These are phyloP conservation scores for Halcyon smyrnensis DNA, from an alignment of 2,797 vertebrate species.

Conservation along the genomic window DNA sequence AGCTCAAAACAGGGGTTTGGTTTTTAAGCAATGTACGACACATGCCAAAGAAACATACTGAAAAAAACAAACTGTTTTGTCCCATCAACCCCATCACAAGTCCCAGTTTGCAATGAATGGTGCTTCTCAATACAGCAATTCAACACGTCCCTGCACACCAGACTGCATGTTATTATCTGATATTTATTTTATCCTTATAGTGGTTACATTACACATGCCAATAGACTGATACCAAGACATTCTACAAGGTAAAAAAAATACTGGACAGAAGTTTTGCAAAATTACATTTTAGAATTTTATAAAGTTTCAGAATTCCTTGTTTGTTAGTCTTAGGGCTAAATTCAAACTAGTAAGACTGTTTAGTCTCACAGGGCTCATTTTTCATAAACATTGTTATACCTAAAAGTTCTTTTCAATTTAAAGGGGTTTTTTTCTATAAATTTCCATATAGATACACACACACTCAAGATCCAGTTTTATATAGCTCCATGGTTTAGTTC, in stretches of 20 bases:
- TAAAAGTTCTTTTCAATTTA: background rate
- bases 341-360: background rate
- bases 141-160: background rate
- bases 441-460: background rate
- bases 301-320: background rate
- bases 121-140: background rate
- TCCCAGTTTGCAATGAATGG: fast-evolving
- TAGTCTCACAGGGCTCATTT: background rate
- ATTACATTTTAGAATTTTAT: background rate
- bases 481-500: background rate
- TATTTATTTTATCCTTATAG: background rate
- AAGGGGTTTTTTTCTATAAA: background rate
- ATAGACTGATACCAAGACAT: background rate
- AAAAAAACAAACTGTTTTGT: background rate
- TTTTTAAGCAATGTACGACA: background rate
- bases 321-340: background rate
- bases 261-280: background rate
- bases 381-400: background rate
- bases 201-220: background rate
- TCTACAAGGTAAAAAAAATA: background rate
- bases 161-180: background rate
- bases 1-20: background rate
- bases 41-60: background rate
- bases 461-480: background rate
- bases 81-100: background rate